Evolutionary conservation across 2,113 vertebrate genomes (phyloP).

Genomic region (Myotis brandtii): DNA sequence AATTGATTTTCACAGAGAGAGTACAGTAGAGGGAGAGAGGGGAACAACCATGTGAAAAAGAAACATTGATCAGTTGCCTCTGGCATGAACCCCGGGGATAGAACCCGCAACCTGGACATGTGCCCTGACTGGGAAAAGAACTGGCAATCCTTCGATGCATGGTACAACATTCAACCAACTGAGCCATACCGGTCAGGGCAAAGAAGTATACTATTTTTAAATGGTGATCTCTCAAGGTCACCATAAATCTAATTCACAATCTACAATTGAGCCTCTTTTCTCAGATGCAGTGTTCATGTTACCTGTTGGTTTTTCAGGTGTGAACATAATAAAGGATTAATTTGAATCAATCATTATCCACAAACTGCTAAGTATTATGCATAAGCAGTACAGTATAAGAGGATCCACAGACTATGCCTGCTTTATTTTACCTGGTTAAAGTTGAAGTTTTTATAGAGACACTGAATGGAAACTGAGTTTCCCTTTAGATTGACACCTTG

Average conservation of each 20-base stretch:
- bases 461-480: not conserved
- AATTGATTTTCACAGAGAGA: not conserved
- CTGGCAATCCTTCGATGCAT: too few relatives aligned
- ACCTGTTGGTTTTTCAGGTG: not conserved
- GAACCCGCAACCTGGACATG: too few relatives aligned
- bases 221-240: not conserved
- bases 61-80: too few relatives aligned
- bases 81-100: too few relatives aligned
- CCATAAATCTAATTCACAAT: not conserved
- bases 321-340: not conserved
- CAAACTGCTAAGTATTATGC: constrained; percentile 13
- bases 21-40: too few relatives aligned
- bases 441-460: not conserved
- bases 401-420: not conserved
- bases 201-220: not conserved
- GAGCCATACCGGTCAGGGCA: not conserved
- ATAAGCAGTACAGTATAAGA: not conserved
- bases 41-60: too few relatives aligned
- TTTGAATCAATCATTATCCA: not conserved
- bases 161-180: too few relatives aligned
- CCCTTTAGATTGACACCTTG: not conserved
- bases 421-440: constrained; percentile 5
- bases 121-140: too few relatives aligned
- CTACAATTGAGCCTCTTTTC: not conserved
- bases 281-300: not conserved